Conservation (phyloP, 2,888 invertebrate genomes). For the Oscheius myriophilus region DNA sequence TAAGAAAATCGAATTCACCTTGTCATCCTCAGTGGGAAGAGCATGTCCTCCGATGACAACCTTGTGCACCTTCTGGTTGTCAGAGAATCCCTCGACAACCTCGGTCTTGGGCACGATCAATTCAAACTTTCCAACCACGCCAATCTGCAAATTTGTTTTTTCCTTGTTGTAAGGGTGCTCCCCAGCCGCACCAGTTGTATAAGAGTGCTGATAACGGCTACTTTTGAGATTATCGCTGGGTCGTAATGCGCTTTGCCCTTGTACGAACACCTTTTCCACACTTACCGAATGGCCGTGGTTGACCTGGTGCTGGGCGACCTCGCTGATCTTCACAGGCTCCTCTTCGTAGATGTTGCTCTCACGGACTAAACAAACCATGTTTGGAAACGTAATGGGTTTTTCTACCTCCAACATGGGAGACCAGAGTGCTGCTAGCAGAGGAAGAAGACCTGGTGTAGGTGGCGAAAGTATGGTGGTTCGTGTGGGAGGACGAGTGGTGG, state of each 20-base stretch:
- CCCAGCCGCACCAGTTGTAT: too few species aligned
- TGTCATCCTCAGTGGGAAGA: conserved; percentile 55
- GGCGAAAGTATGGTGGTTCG: conserved; percentile 8
- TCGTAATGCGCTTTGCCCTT: neutral
- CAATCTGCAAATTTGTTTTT: conserved; percentile 37
- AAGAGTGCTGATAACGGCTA: neutral
- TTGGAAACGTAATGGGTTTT: neutral
- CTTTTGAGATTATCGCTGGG: conserved; percentile 4
- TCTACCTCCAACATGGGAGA: neutral
- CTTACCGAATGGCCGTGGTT: conserved; percentile 47
- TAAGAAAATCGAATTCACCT: conserved; percentile 19
- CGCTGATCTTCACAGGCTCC: conserved; percentile 39
- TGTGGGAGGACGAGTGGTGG: conserved; percentile 7
- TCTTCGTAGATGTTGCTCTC: conserved; percentile 49
- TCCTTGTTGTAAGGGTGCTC: neutral
- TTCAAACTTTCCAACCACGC: conserved; percentile 36
- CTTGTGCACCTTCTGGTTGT: conserved; percentile 52
- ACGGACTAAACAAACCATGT: conserved; percentile 1
- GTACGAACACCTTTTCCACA: neutral
- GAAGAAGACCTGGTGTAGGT: conserved; percentile 10
- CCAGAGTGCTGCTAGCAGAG: conserved; percentile 8
- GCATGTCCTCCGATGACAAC: conserved; percentile 61
- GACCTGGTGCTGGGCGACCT: conserved; percentile 41
- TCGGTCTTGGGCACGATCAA: conserved; percentile 50
- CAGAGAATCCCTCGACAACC: conserved; percentile 44